A percentile compares a stretch with the other conserved stretches of the same genome.
phyloP scores from a whole-genome alignment of 2,888 invertebrate genomes.

The Diarsia mendica region DNA sequence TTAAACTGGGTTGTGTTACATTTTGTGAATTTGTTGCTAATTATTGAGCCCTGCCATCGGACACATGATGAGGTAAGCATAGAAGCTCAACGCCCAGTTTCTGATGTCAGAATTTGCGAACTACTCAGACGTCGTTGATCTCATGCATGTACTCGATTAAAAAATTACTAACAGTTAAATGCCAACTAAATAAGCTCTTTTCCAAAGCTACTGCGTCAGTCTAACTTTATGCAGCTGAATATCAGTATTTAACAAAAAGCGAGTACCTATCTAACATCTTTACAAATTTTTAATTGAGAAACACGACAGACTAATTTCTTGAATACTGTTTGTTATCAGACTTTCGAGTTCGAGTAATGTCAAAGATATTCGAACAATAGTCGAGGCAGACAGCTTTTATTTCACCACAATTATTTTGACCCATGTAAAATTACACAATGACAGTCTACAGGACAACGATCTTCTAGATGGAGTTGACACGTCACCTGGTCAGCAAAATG shows the following conservation, averaged over 20 bases:
- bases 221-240: not conserved
- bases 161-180: not conserved
- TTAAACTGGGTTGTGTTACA: constrained; percentile 82
- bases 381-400: too few relatives aligned
- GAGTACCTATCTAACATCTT: not conserved
- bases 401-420: not conserved
- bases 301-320: not conserved
- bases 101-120: not conserved
- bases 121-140: too few relatives aligned
- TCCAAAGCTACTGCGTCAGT: too few relatives aligned
- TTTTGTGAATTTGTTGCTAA: constrained; percentile 75
- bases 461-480: constrained; percentile 50
- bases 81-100: not conserved
- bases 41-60: constrained; percentile 86
- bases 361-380: too few relatives aligned
- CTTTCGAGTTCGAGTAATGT: not conserved
- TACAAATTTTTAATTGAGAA: not conserved
- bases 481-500: constrained; percentile 56
- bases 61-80: constrained; percentile 77
- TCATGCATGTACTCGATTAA: too few relatives aligned
- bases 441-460: not conserved
- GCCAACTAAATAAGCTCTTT: too few relatives aligned
- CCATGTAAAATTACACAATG: not conserved
- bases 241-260: not conserved
- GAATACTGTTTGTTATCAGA: not conserved